Evolutionary conservation across 1,140 invertebrate species (phyloP).

Genomic region (Drosophila jambulina): DNA sequence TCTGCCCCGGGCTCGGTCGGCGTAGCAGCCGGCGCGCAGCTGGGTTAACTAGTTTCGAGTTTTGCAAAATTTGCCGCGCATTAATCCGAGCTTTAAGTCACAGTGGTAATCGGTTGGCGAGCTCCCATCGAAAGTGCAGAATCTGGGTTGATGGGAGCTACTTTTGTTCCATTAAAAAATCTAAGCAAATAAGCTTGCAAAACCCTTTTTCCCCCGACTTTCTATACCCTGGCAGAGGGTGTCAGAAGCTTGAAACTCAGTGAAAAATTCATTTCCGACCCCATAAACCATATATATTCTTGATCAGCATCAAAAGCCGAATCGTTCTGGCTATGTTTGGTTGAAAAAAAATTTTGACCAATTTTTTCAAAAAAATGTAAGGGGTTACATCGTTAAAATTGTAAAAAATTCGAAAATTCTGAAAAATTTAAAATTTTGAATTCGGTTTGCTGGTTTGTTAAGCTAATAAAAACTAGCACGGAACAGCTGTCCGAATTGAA

Average conservation of each 20-base stretch:
- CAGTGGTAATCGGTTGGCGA: constrained; percentile 22
- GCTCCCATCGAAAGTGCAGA: neutral
- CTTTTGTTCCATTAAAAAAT: neutral
- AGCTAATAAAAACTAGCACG: too few species aligned
- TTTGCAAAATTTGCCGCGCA: constrained; percentile 46
- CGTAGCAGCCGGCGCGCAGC: constrained; percentile 19
- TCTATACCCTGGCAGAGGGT: too few species aligned
- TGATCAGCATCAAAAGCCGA: neutral
- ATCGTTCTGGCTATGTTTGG: neutral
- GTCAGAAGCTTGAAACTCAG: too few species aligned
- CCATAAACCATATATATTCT: neutral
- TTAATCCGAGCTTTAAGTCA: constrained; percentile 34
- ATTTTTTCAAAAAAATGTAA: too few species aligned
- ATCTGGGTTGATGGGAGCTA: fast-evolving
- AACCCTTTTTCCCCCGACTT: neutral
- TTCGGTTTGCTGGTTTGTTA: too few species aligned
- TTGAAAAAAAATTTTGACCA: too few species aligned
- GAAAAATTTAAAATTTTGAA: too few species aligned
- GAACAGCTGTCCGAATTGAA: too few species aligned
- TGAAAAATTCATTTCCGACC: neutral
- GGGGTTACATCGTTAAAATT: too few species aligned
- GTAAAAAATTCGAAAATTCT: too few species aligned
- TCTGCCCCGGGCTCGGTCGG: neutral
- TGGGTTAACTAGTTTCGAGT: constrained; percentile 56
- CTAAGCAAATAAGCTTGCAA: neutral